Evolutionary conservation across 2,888 invertebrate species (phyloP), one percentile per base, ranked within the genome.

Genomic region (Epirrhoe tristata): DNA sequence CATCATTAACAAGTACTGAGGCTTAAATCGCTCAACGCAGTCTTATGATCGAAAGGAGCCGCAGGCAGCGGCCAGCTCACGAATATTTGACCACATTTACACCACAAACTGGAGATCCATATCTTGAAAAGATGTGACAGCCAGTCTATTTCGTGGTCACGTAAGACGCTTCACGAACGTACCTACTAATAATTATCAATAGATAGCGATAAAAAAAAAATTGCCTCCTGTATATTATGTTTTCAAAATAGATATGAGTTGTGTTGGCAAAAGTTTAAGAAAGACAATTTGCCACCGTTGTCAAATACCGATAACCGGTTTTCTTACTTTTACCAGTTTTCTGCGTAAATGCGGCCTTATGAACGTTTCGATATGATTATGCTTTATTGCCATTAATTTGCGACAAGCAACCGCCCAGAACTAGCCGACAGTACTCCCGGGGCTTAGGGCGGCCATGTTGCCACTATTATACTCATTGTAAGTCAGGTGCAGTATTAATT

Each of bases 321-420:
- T 1, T 7, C 6, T 3, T 3, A 5, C 2, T 14, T 5, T 16
- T 46, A 16, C 58, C 51, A 7, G 63, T 12, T 63, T 63, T 56
- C 59, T 59, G n/a, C 17, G 12, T 59, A 46, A 67, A 63, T 59
- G 8, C 2, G 32, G 50, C 39, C 55, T 36, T 48, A 57, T 80
- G 75, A 87, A 80, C 83, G 84, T 89, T 89, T 86, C 87, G 87
- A 88, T 91, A 89, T 90, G 88, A 92, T 92, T 90, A 88, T 88
- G 86, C 85, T 91, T 91, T 92, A 92, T 89, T 88, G 85, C 88
- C 87, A 88, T 90, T 91, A 91, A 92, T 92, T 91, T 89, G 90
- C 86, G 87, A 90, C 90, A 89, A 90, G 90, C 85, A 88, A 85
- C 89, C 90, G 89, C 90, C 90, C 88, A 85, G 85, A 81, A 80